Percentiles rank a stretch among this genome's conserved stretches.
Evolutionary conservation across 2,888 invertebrate species (phyloP).

Genomic region (Cheilosia vulpina): DNA sequence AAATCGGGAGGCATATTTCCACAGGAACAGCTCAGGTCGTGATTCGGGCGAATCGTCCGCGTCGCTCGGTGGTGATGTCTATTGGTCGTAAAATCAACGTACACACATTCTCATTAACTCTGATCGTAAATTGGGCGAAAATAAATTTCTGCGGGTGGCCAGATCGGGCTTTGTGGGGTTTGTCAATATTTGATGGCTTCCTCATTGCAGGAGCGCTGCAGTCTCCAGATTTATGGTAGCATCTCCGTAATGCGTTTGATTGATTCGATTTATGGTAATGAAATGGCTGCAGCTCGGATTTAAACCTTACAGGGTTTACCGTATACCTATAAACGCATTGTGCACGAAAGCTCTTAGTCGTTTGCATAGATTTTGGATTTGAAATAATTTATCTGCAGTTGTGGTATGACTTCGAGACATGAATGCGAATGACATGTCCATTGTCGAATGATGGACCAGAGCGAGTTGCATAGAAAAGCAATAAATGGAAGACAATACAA

Average conservation of each 20-base stretch:
- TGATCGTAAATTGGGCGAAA: conserved; percentile 28
- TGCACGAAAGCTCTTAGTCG: conserved; percentile 13
- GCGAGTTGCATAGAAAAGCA: conserved; percentile 27
- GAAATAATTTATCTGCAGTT: conserved; percentile 65
- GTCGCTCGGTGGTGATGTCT: conserved; percentile 38
- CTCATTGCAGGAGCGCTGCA: conserved; percentile 4
- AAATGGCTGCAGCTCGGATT: neutral
- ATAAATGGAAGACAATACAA: conserved; percentile 64
- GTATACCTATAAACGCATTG: conserved; percentile 31
- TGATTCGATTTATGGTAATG: conserved; percentile 5
- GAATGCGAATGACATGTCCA: conserved; percentile 40
- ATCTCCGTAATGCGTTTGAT: conserved; percentile 8
- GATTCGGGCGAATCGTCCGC: conserved; percentile 40
- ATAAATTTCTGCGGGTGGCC: conserved; percentile 26
- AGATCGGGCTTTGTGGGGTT: neutral
- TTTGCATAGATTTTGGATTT: conserved; percentile 65
- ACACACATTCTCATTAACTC: conserved; percentile 42
- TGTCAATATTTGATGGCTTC: conserved; percentile 33
- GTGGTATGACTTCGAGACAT: conserved; percentile 26
- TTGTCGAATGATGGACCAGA: conserved; percentile 25
- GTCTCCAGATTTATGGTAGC: conserved; percentile 11
- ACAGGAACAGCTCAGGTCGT: conserved; percentile 43
- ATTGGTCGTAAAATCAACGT: conserved; percentile 50
- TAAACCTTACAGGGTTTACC: neutral
- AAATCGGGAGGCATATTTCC: conserved; percentile 27